A percentile compares a stretch with the other conserved stretches of the same genome.
Evolutionary conservation across 1,140 invertebrate genomes (phyloP).

Genomic region (Lysiphlebus fabarum): DNA sequence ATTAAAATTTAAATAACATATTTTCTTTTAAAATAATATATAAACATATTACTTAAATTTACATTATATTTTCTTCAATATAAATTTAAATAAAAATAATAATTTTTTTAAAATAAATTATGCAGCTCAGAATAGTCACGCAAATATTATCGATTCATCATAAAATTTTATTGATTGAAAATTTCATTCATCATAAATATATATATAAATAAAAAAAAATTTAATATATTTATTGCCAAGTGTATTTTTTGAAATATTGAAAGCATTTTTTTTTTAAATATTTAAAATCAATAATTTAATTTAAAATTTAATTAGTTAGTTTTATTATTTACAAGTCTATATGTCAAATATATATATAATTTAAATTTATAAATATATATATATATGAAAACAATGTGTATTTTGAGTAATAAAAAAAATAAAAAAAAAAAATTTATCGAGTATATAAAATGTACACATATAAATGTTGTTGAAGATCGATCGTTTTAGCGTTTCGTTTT

Average conservation of each 20-base stretch:
- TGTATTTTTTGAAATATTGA: too few species aligned
- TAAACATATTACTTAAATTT: not conserved
- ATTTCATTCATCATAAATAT: too few species aligned
- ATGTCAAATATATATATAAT: too few species aligned
- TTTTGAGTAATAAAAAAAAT: not conserved
- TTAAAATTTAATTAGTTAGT: too few species aligned
- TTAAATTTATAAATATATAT: not conserved
- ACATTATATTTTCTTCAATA: too few species aligned
- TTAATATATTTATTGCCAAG: too few species aligned
- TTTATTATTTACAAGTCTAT: too few species aligned
- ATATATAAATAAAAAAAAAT: too few species aligned
- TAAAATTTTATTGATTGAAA: not conserved
- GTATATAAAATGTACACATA: conserved; percentile 8
- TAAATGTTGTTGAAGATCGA: conserved; percentile 20
- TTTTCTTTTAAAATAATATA: conserved; percentile 4
- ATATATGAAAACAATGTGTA: not conserved
- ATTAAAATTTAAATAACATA: not conserved
- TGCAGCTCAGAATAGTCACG: conserved; percentile 13
- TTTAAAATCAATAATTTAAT: too few species aligned
- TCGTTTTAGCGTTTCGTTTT: not conserved
- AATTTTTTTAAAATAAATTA: conserved; percentile 17
- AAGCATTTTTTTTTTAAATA: too few species aligned
- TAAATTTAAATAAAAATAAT: too few species aligned
- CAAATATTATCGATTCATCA: conserved; percentile 16
- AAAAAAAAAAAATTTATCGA: too few species aligned